Conservation (phyloP, 2,797 vertebrate species). For the Cynodonichthys magdalenae region DNA sequence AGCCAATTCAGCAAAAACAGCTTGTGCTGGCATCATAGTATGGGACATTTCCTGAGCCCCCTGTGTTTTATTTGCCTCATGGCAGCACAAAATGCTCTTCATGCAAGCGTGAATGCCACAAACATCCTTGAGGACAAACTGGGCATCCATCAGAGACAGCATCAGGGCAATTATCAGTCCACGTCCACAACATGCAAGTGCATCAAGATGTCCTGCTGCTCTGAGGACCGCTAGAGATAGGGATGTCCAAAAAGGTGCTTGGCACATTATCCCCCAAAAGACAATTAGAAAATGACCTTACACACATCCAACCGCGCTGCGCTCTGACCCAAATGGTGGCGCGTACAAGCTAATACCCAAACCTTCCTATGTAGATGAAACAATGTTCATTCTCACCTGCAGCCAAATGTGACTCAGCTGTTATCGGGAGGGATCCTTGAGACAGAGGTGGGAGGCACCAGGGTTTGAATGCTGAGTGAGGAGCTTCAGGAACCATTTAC, state of each 20-base stretch:
- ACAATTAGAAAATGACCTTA: conserved; percentile 45
- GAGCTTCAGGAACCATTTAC: conserved; percentile 65
- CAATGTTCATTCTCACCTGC: conserved; percentile 72
- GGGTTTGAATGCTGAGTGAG: conserved; percentile 58
- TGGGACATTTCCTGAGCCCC: conserved; percentile 31
- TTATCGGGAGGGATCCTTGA: conserved; percentile 65
- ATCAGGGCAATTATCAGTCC: conserved; percentile 28
- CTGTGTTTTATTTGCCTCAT: conserved; percentile 12
- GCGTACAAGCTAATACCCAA: conserved; percentile 58
- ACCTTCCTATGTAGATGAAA: conserved; percentile 66
- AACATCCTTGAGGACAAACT: conserved; percentile 18
- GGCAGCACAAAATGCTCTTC: conserved; percentile 29
- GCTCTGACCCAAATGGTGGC: conserved; percentile 45
- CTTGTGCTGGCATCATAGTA: conserved; percentile 33
- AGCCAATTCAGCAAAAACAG: conserved; percentile 34
- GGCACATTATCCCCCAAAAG: conserved; percentile 40
- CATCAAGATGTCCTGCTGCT: conserved; percentile 55
- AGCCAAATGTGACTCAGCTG: conserved; percentile 72
- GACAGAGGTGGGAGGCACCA: conserved; percentile 46
- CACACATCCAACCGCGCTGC: conserved; percentile 41
- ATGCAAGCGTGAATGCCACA: conserved; percentile 34
- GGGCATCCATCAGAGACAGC: conserved; percentile 37
- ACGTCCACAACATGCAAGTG: conserved; percentile 43
- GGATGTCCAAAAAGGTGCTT: conserved; percentile 47
- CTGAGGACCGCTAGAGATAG: conserved; percentile 56